Evolutionary conservation across 2,888 invertebrate genomes (phyloP), one percentile per base, ranked within the genome.

Genomic region (Mycalesis mineus): DNA sequence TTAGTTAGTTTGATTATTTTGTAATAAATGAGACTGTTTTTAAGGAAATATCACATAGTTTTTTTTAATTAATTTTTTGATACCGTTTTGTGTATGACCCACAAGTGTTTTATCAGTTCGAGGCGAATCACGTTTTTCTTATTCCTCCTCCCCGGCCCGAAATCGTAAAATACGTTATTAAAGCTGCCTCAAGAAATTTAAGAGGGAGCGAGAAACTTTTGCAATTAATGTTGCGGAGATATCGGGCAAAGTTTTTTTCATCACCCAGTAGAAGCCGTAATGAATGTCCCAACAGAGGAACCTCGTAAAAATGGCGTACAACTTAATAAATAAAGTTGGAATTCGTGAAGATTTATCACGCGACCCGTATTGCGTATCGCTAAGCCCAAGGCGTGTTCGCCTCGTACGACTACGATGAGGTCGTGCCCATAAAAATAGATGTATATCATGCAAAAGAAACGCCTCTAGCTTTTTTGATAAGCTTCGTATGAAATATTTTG

Each of bases 271-370:
- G 84, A 86, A 84, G 77, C 77, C 68, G 83, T 87, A 88, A 86
- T 85, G 87, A 87, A 84, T 76, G 78, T 82, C 79, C 85, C 84
- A 78, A 80, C 81, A 76, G 82, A 78, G 82, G 74, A 70, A 73
- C 76, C 70, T 86, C 89, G 84, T 88, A 88, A 89, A 87, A 88
- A 84, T 81, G 79, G 77, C 83, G 80, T 84, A 87, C 88, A 88
- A 85, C 89, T 89, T 88, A 88, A 89, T 89, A 88, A 88, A 88
- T 88, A 86, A 86, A 86, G 80, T 73, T 80, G 81, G 84, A 77
- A 84, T 87, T 84, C 77, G 77, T 76, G 78, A 85, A 88, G 87
- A 89, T 88, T 88, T 88, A 88, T 87, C 83, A 73, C 80, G 72
- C 77, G 73, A 68, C 67, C 77, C 75, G 77, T 81, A 83, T 84